phyloP scores from a whole-genome alignment of 2,797 vertebrate species.

The Hydrocynus forskahlii region DNA sequence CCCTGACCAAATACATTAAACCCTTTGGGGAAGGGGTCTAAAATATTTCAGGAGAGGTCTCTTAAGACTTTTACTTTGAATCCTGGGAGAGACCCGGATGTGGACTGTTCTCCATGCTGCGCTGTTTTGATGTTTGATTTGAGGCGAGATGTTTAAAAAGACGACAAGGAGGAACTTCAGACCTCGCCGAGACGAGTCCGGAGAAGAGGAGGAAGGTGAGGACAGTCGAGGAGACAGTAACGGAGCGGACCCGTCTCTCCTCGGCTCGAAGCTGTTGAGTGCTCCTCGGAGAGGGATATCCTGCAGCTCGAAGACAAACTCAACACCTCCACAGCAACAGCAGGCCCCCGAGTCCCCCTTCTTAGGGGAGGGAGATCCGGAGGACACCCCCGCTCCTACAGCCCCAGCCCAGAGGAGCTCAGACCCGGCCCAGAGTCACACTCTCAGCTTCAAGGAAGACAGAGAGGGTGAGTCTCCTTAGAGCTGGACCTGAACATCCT shows the following conservation, averaged over 20 bases:
- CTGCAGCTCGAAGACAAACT: conserved; percentile 70
- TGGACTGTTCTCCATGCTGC: background rate
- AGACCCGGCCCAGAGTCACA: conserved; percentile 13
- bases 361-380: conserved; percentile 56
- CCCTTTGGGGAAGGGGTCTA: too few species aligned
- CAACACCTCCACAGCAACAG: conserved; percentile 50
- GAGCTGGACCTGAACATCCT: too few species aligned
- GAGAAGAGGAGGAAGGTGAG: conserved; percentile 72
- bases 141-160: conserved; percentile 76
- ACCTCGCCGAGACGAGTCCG: conserved; percentile 75
- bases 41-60: too few species aligned
- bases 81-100: too few species aligned
- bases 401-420: conserved; percentile 29
- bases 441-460: conserved; percentile 75
- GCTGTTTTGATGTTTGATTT: too few species aligned
- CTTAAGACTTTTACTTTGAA: too few species aligned
- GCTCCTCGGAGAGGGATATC: conserved; percentile 68
- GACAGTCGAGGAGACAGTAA: conserved; percentile 19
- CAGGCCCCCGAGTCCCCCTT: conserved; percentile 44
- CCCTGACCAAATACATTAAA: too few species aligned
- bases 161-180: conserved; percentile 78
- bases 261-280: conserved; percentile 50
- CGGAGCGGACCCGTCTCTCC: background rate
- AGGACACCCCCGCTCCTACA: background rate
- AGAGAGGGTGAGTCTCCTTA: conserved; percentile 72